These are phyloP conservation scores for Podiceps cristatus DNA, from an alignment of 2,113 vertebrate species.

Conservation along the genomic window DNA sequence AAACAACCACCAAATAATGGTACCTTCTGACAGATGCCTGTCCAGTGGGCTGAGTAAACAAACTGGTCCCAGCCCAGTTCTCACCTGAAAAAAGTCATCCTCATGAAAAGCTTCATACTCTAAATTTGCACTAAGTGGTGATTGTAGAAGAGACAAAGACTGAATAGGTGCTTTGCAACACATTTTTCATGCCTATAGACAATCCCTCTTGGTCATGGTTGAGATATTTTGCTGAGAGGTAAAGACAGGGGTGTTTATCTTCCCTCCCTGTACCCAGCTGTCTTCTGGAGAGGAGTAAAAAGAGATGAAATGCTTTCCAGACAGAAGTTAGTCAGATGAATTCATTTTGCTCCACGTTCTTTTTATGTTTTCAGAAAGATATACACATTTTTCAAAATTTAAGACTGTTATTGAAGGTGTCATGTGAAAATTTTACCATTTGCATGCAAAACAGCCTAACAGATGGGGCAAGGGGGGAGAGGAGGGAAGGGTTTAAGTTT, in stretches of 20 bases:
- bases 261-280: neutral
- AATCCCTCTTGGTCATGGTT: conserved; percentile 35
- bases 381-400: conserved; percentile 11
- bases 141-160: conserved; percentile 21
- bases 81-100: neutral
- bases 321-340: conserved; percentile 7
- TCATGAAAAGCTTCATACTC: neutral
- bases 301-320: conserved; percentile 27
- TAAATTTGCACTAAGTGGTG: neutral
- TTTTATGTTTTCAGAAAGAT: neutral
- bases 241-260: conserved; percentile 47
- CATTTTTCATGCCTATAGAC: neutral
- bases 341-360: neutral
- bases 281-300: conserved; percentile 27
- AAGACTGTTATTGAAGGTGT: neutral
- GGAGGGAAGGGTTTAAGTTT: neutral
- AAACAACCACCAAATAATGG: neutral
- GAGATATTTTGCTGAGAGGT: neutral
- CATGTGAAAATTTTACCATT: conserved; percentile 1
- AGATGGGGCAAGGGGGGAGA: neutral
- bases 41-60: neutral
- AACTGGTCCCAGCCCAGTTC: neutral
- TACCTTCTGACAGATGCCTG: neutral
- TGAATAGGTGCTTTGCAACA: neutral
- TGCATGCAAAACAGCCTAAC: neutral